A percentile compares a stretch with the other conserved stretches of the same genome.
Conservation (phyloP, 2,888 invertebrate genomes). For the Urechis unicinctus region DNA sequence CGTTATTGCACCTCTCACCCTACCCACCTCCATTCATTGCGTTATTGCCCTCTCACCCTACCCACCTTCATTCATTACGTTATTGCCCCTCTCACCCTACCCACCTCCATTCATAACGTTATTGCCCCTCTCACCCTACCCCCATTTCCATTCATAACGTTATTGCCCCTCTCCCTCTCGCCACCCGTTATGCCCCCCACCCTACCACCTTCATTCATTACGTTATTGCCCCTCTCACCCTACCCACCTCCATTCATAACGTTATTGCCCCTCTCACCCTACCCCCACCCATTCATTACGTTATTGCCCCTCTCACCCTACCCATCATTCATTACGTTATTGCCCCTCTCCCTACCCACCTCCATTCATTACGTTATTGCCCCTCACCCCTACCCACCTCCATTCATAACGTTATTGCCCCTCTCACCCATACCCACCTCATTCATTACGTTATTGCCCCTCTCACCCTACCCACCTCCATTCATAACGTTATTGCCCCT, state of each 20-base stretch:
- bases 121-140: neutral
- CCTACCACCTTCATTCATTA: no score
- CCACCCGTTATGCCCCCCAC: neutral
- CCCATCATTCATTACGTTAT: neutral
- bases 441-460: neutral
- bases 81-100: neutral
- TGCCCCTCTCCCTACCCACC: neutral
- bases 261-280: neutral
- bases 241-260: neutral
- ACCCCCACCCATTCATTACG: neutral
- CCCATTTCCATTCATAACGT: neutral
- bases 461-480: neutral
- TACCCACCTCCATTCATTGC: no score
- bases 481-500: neutral
- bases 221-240: no score
- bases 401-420: neutral
- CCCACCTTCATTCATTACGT: neutral
- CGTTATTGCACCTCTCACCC: no score
- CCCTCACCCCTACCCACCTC: neutral
- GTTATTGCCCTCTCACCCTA: no score
- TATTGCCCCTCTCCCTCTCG: neutral
- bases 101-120: constrained; percentile 1
- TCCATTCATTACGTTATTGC: neutral
- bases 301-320: neutral
- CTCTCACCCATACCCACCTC: neutral